Evolutionary conservation across 2,888 invertebrate genomes (phyloP).

Genomic region (Ceramica pisi): DNA sequence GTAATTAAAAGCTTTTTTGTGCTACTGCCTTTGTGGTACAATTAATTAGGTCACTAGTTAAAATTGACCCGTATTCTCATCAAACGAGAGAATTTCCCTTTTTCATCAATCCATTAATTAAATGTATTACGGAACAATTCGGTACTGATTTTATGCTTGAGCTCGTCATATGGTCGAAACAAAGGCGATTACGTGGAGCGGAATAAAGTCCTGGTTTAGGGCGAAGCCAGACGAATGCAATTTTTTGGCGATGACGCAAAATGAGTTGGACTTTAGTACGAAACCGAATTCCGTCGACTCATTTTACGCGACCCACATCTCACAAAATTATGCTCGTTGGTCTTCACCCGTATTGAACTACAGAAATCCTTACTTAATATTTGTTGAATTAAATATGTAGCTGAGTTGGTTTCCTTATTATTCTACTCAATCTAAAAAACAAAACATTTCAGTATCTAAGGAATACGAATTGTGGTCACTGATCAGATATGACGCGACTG

Average conservation of each 20-base stretch:
- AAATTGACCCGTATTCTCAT: not conserved
- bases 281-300: too few relatives aligned
- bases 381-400: not conserved
- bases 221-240: too few relatives aligned
- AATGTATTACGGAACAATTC: constrained; percentile 6
- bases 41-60: constrained; percentile 3
- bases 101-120: constrained; percentile 2
- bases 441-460: not conserved
- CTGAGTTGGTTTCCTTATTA: not conserved
- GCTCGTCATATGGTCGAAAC: not conserved
- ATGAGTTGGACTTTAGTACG: too few relatives aligned
- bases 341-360: too few relatives aligned
- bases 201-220: not conserved
- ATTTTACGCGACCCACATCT: too few relatives aligned
- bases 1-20: not conserved
- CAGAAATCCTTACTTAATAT: not conserved
- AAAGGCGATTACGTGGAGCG: not conserved
- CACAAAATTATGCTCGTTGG: too few relatives aligned
- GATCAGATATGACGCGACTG: too few relatives aligned
- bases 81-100: not conserved
- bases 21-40: not conserved
- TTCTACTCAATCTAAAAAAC: not conserved
- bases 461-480: not conserved
- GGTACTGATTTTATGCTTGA: not conserved
- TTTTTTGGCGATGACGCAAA: too few relatives aligned